phyloP scores from a whole-genome alignment of 2,797 vertebrate species.

The Chloroceryle inda region DNA sequence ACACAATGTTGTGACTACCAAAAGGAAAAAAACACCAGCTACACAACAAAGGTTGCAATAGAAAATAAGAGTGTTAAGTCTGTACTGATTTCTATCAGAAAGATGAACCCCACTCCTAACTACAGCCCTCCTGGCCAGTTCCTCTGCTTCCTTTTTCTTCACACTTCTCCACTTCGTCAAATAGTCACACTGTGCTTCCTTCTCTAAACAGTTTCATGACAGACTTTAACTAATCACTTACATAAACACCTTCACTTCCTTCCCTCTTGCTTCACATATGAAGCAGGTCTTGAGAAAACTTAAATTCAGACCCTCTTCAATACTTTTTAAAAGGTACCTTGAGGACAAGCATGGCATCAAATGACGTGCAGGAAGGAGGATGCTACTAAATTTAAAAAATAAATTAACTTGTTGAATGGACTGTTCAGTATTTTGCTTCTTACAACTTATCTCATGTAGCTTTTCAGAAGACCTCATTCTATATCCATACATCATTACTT shows the following conservation, averaged over 20 bases:
- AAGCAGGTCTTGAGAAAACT: neutral
- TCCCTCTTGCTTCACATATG: neutral
- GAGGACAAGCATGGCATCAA: neutral
- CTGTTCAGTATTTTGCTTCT: neutral
- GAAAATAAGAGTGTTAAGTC: neutral
- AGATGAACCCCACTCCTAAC: neutral
- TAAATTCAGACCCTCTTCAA: neutral
- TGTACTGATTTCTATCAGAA: neutral
- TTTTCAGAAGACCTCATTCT: neutral
- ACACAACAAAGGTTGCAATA: neutral
- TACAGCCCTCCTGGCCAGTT: neutral
- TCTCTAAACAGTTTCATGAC: neutral
- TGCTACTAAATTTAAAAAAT: neutral
- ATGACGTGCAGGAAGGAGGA: neutral
- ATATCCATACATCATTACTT: rapidly evolving
- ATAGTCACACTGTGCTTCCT: neutral
- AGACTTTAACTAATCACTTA: neutral
- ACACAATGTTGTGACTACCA: neutral
- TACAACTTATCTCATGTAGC: neutral
- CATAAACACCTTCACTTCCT: neutral
- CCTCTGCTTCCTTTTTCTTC: neutral
- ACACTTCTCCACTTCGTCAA: neutral
- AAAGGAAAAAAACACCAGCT: neutral
- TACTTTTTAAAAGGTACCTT: neutral
- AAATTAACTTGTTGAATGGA: neutral